These are phyloP conservation scores for Clarias pachynema DNA, from an alignment of 2,797 vertebrate genomes.

Conservation along the genomic window DNA sequence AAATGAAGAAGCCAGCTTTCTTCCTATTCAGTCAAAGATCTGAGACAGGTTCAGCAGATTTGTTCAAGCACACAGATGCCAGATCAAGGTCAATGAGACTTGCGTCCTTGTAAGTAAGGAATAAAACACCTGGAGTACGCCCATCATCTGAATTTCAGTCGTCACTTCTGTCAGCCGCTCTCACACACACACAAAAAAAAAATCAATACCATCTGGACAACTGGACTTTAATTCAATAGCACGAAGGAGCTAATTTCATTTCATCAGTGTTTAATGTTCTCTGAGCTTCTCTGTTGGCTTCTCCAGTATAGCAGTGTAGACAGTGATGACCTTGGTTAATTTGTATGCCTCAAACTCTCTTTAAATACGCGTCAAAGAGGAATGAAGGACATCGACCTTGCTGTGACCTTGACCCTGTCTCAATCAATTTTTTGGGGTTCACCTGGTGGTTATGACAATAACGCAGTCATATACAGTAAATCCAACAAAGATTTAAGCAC, in stretches of 20 bases:
- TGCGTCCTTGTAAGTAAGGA: neutral
- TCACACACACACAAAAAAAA: too few species aligned
- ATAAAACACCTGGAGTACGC: neutral
- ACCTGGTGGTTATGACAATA: neutral
- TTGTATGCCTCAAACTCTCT: neutral
- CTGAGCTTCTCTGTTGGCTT: too few species aligned
- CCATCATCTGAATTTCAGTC: too few species aligned
- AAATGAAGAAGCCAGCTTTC: too few species aligned
- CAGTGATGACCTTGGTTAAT: too few species aligned
- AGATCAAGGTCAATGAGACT: neutral
- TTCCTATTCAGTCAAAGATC: neutral
- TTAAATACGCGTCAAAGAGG: neutral
- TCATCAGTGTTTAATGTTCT: too few species aligned
- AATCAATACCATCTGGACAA: too few species aligned
- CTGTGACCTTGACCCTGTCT: neutral
- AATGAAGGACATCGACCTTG: neutral
- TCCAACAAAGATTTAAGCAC: neutral
- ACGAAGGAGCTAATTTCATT: too few species aligned
- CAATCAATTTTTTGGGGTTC: neutral
- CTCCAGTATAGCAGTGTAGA: too few species aligned
- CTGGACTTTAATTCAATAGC: too few species aligned
- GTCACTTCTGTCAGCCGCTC: too few species aligned
- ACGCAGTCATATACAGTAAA: neutral
- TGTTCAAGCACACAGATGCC: neutral
- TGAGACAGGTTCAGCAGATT: neutral